Percentiles rank a stretch among this genome's conserved stretches.
phyloP scores from a whole-genome alignment of 1,140 invertebrate species.

The Bombus fervidus region DNA sequence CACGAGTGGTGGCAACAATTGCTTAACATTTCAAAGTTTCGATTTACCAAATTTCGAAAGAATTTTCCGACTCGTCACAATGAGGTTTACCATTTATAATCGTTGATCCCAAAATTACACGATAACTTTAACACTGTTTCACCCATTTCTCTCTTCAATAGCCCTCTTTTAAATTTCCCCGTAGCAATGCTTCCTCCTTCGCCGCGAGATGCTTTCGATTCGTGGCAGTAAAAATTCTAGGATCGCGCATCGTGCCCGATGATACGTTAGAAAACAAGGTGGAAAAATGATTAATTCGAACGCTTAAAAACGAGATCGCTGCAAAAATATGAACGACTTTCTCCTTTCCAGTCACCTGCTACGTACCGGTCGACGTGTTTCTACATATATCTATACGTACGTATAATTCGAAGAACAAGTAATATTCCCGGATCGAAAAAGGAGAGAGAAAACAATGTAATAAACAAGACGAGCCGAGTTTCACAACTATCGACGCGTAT shows the following conservation, averaged over 20 bases:
- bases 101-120: slow-evolving; percentile 56
- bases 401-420: slow-evolving; percentile 12
- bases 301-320: slow-evolving; percentile 30
- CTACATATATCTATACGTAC: background rate
- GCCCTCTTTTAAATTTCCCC: background rate
- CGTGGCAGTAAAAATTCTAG: slow-evolving; percentile 40
- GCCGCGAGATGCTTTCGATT: background rate
- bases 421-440: too few species aligned
- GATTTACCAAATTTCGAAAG: background rate
- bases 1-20: slow-evolving; percentile 37
- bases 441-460: slow-evolving; percentile 21
- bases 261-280: slow-evolving; percentile 32
- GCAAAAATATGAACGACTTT: background rate
- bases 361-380: too few species aligned
- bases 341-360: background rate
- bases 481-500: slow-evolving; percentile 31
- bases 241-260: background rate
- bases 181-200: background rate
- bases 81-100: slow-evolving; percentile 40
- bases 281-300: background rate
- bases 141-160: slow-evolving; percentile 2
- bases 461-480: slow-evolving; percentile 19
- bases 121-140: slow-evolving; percentile 44
- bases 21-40: background rate
- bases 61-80: background rate